Conservation (phyloP, 2,888 invertebrate genomes). For the Netelia melanura region DNA sequence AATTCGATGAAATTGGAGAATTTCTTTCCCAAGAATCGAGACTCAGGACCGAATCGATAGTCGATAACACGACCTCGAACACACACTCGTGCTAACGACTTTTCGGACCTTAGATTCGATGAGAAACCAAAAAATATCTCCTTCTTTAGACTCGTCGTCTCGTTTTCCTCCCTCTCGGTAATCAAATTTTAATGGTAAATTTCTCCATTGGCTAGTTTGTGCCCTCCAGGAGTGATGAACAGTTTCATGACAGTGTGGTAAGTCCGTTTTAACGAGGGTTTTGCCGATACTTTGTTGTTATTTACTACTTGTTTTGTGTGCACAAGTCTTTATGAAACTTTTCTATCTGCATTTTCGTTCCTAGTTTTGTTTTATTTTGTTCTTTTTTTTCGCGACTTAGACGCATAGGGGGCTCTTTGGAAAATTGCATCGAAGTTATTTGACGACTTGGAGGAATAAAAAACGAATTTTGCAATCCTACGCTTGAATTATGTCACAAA, state of each 20-base stretch:
- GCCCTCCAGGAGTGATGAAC: conserved; percentile 95
- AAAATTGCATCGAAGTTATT: background rate
- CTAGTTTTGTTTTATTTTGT: conserved; percentile 79
- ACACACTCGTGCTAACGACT: no score
- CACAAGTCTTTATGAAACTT: conserved; percentile 82
- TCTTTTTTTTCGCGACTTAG: conserved; percentile 58
- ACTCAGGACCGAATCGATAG: conserved; percentile 15
- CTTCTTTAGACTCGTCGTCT: conserved; percentile 56
- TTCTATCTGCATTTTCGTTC: conserved; percentile 73
- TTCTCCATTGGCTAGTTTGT: conserved; percentile 91
- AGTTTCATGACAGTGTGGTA: conserved; percentile 95
- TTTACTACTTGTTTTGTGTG: conserved; percentile 84
- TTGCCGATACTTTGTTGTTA: conserved; percentile 74
- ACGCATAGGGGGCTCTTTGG: conserved; percentile 54
- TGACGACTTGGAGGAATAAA: background rate
- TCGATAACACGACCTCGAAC: background rate
- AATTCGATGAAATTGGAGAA: conserved; percentile 3
- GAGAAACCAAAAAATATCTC: conserved; percentile 36
- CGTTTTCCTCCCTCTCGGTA: conserved; percentile 58
- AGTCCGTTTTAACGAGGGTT: conserved; percentile 86
- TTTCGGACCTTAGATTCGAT: no score
- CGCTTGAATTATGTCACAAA: background rate
- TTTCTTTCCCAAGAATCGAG: conserved; percentile 36
- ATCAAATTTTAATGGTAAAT: conserved; percentile 81
- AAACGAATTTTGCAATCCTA: background rate